phyloP scores from a whole-genome alignment of 2,888 invertebrate genomes.

The Agrotis exclamationis region DNA sequence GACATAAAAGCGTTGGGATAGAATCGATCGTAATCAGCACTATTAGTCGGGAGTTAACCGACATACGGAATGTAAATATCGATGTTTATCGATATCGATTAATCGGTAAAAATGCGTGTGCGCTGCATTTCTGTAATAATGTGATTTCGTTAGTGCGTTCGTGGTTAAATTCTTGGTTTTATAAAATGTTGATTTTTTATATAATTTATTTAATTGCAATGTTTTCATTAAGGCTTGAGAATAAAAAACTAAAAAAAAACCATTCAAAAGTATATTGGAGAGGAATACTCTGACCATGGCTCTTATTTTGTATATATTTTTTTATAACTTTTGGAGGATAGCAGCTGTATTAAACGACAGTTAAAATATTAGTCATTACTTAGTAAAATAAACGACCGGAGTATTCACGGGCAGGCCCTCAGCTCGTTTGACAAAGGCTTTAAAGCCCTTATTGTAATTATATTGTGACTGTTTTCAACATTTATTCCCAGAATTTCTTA shows the following conservation, averaged over 20 bases:
- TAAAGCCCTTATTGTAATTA: not conserved
- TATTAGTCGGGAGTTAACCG: slow-evolving; percentile 58
- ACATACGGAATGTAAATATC: slow-evolving; percentile 63
- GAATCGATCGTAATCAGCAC: slow-evolving; percentile 63
- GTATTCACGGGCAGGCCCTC: not conserved
- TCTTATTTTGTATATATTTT: not conserved
- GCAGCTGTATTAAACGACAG: not conserved
- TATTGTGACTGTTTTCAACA: not conserved
- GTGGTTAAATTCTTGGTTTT: slow-evolving; percentile 11
- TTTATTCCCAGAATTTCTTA: not conserved
- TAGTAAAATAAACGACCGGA: not conserved
- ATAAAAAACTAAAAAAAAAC: too few relatives aligned
- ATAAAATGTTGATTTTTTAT: slow-evolving; percentile 14
- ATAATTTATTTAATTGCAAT: slow-evolving; percentile 12
- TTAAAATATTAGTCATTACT: slow-evolving; percentile 9
- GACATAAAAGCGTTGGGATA: slow-evolving; percentile 59
- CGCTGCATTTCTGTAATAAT: slow-evolving; percentile 33
- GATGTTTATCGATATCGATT: slow-evolving; percentile 60
- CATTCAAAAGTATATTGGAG: not conserved
- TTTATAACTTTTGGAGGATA: not conserved
- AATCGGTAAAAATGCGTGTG: slow-evolving; percentile 47
- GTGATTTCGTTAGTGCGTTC: slow-evolving; percentile 38
- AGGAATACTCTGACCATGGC: not conserved
- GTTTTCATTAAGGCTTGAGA: slow-evolving; percentile 13
- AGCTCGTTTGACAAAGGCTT: not conserved